Percentiles rank a stretch among this genome's conserved stretches.
Evolutionary conservation across 2,888 invertebrate genomes (phyloP).

Genomic region (Limnephilus lunatus): DNA sequence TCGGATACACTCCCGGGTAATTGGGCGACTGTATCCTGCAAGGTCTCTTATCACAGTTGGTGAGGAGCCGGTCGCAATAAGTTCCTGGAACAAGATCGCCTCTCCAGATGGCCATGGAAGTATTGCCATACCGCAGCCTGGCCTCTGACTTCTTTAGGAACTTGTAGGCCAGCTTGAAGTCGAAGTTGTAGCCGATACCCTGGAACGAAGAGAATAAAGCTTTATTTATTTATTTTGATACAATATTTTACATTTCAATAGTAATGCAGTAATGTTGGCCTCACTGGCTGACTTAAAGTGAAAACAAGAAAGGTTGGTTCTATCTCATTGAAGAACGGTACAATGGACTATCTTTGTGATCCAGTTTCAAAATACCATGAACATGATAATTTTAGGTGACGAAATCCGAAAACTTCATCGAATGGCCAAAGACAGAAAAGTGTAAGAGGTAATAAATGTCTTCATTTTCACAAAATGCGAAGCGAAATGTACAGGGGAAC

Average conservation of each 20-base stretch:
- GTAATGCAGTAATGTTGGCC: no score
- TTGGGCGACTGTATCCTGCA: constrained; percentile 92
- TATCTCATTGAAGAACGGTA: neutral
- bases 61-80: constrained; percentile 88
- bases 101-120: constrained; percentile 84
- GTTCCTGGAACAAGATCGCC: constrained; percentile 86
- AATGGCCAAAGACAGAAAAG: no score
- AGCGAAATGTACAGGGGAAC: neutral
- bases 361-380: no score
- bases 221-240: no score
- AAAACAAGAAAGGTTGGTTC: neutral
- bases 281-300: no score
- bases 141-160: constrained; percentile 87
- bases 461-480: no score
- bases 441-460: no score
- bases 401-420: no score
- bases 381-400: no score
- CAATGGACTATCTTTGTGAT: neutral
- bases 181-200: constrained; percentile 88
- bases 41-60: constrained; percentile 83
- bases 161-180: constrained; percentile 91
- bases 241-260: no score
- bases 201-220: constrained; percentile 69
- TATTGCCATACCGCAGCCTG: constrained; percentile 86
- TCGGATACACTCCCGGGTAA: constrained; percentile 92